Conservation (phyloP, 2,888 invertebrate species). For the Synanthedon vespiformis region DNA sequence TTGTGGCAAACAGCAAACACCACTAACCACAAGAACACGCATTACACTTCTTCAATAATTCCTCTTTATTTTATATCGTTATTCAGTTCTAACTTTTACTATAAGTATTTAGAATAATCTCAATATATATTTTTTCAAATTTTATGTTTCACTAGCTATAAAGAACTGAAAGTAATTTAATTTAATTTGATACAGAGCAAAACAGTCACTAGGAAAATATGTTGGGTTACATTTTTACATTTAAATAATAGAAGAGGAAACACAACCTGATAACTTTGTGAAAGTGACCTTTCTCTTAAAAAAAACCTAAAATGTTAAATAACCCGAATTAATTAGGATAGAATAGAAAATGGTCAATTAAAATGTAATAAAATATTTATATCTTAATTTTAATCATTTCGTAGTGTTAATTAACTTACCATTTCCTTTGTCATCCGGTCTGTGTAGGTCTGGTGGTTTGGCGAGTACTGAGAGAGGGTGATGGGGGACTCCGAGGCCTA, state of each 20-base stretch:
- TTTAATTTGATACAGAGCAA: no score
- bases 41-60: background rate
- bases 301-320: background rate
- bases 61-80: background rate
- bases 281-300: no score
- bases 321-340: background rate
- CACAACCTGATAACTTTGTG: no score
- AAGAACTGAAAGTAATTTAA: no score
- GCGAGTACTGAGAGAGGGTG: constrained; percentile 83
- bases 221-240: background rate
- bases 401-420: constrained; percentile 63
- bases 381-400: no score
- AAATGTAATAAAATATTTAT: background rate
- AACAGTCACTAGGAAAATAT: no score
- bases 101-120: background rate
- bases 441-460: constrained; percentile 81
- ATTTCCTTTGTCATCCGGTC: constrained; percentile 82
- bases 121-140: background rate
- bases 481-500: constrained; percentile 78
- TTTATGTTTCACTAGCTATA: no score
- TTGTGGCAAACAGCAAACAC: constrained; percentile 63
- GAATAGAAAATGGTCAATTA: background rate
- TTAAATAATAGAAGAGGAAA: no score
- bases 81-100: background rate
- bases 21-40: background rate